Percentiles rank a stretch among this genome's conserved stretches.
These are phyloP conservation scores for Scleropages formosus DNA, from an alignment of 2,797 vertebrate species.

Conservation along the genomic window DNA sequence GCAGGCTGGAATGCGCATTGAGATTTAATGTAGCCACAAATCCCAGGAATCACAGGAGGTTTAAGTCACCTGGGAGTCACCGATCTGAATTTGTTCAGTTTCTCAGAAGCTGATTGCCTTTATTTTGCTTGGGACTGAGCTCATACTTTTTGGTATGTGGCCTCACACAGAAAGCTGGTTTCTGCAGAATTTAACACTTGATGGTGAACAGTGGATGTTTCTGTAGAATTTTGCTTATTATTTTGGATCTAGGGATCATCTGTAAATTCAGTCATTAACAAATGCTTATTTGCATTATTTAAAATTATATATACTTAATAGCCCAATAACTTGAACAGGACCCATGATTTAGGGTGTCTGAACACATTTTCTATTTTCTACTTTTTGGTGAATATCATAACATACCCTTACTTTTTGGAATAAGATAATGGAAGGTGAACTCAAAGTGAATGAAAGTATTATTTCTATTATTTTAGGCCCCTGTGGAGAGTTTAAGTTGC, in stretches of 20 bases:
- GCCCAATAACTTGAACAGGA: too few species aligned
- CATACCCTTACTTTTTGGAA: too few species aligned
- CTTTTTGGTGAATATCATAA: too few species aligned
- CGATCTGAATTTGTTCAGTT: background rate
- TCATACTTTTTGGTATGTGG: background rate
- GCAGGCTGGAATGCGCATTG: background rate
- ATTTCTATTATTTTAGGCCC: too few species aligned
- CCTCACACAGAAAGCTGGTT: background rate
- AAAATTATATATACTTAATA: too few species aligned
- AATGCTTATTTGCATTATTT: too few species aligned
- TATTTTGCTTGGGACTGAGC: constrained; percentile 12
- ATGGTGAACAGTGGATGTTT: background rate
- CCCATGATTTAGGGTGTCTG: too few species aligned
- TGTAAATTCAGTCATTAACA: too few species aligned
- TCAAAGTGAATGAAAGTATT: too few species aligned
- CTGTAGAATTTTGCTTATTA: background rate
- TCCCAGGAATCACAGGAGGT: constrained; percentile 21
- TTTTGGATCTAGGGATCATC: background rate
- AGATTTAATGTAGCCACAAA: constrained; percentile 22
- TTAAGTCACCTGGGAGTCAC: constrained; percentile 16
- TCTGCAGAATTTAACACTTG: constrained; percentile 8
- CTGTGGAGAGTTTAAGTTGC: too few species aligned
- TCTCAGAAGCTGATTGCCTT: constrained; percentile 12
- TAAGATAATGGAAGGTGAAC: too few species aligned
- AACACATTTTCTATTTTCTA: too few species aligned